Conservation (phyloP, 2,797 vertebrate species). For the Rhodeus uyekii region DNA sequence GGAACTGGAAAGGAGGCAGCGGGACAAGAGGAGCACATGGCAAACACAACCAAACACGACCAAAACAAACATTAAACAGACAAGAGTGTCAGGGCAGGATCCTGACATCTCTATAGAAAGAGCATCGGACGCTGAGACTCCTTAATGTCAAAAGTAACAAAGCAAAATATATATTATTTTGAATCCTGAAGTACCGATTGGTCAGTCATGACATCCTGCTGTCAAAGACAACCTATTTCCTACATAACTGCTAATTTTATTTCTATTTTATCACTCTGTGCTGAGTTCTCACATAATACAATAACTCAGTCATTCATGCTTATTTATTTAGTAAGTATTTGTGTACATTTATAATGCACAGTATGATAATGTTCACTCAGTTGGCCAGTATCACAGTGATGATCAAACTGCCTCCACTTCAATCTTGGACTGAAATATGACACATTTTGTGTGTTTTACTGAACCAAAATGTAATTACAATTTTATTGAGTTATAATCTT, state of each 20-base stretch:
- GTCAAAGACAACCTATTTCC: neutral
- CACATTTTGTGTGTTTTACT: neutral
- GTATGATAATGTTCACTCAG: neutral
- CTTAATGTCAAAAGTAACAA: no score
- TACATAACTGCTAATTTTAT: neutral
- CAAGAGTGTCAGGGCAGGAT: no score
- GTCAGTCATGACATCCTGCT: neutral
- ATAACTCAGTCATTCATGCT: neutral
- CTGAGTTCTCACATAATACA: neutral
- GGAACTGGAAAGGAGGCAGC: no score
- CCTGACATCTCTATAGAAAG: no score
- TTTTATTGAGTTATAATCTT: neutral
- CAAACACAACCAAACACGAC: no score
- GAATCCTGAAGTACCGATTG: neutral
- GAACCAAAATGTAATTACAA: neutral
- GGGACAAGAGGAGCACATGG: no score
- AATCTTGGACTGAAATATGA: neutral
- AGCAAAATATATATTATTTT: neutral
- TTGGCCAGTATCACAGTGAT: neutral
- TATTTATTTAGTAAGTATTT: neutral
- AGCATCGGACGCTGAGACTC: no score
- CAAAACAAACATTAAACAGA: no score
- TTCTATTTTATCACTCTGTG: neutral
- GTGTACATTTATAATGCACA: no score
- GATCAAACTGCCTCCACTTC: neutral